phyloP scores from a whole-genome alignment of 2,888 invertebrate species.

The Vesta saturnalis region DNA sequence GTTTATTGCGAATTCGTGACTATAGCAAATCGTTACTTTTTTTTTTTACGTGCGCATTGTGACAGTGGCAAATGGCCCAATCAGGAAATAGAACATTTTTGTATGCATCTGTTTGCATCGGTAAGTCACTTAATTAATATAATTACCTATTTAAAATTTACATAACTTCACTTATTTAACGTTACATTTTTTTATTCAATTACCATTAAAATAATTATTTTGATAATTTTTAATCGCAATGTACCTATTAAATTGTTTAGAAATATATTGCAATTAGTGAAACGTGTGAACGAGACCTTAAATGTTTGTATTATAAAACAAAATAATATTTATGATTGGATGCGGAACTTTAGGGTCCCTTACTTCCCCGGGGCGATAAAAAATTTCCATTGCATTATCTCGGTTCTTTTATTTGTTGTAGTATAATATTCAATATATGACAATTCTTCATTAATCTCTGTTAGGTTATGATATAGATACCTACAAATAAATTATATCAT shows the following conservation, averaged over 20 bases:
- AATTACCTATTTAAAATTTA: too few species aligned
- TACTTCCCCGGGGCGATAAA: neutral
- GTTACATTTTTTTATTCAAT: too few species aligned
- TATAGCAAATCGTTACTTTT: neutral
- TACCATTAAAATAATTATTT: too few species aligned
- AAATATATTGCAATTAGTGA: neutral
- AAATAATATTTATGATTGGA: neutral
- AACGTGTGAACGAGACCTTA: neutral
- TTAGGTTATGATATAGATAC: too few species aligned
- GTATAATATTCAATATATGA: too few species aligned
- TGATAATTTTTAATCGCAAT: too few species aligned
- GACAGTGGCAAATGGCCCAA: neutral
- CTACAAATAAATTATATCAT: too few species aligned
- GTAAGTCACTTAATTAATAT: slow-evolving; percentile 20
- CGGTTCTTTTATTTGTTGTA: neutral
- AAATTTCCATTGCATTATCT: neutral
- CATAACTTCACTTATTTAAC: too few species aligned
- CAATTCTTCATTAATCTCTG: too few species aligned
- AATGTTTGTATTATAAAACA: too few species aligned
- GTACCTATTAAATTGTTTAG: too few species aligned
- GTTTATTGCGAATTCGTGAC: neutral
- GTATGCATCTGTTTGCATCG: slow-evolving; percentile 27
- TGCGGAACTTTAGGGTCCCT: slow-evolving; percentile 4
- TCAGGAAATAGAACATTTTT: slow-evolving; percentile 26
- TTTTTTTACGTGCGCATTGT: neutral